Conservation (phyloP, 2,888 invertebrate species). For the Philonicus albiceps region DNA sequence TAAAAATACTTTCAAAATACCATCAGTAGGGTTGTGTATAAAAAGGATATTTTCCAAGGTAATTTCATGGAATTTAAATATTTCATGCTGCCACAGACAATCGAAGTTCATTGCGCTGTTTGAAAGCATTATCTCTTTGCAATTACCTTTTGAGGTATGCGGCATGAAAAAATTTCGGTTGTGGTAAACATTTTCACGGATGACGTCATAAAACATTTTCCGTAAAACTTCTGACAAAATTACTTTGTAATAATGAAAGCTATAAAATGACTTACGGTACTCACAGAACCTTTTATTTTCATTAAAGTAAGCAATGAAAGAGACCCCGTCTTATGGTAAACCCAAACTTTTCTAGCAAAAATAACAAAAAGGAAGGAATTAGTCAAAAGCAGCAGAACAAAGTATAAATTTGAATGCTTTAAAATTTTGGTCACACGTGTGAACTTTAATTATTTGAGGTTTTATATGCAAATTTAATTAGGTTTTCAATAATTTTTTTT, state of each 20-base stretch:
- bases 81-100: not conserved
- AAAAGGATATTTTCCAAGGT: constrained; percentile 9
- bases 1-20: constrained; percentile 17
- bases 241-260: not conserved
- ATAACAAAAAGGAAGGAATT: not conserved
- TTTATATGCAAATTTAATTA: not conserved
- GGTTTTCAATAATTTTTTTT: no score
- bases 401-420: not conserved
- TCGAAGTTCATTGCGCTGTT: not conserved
- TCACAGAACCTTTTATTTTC: not conserved
- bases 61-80: constrained; percentile 20
- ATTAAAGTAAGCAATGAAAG: not conserved
- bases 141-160: not conserved
- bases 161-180: not conserved
- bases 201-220: not conserved
- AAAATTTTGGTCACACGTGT: not conserved
- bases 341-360: not conserved
- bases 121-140: not conserved
- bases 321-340: not conserved
- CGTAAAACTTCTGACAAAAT: not conserved
- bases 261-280: not conserved
- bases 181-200: not conserved
- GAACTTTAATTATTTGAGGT: not conserved
- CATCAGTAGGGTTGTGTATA: not conserved
- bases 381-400: not conserved